A percentile compares a stretch with the other conserved stretches of the same genome.
Evolutionary conservation across 2,888 invertebrate species (phyloP).

Genomic region (Epistrophe eligans): DNA sequence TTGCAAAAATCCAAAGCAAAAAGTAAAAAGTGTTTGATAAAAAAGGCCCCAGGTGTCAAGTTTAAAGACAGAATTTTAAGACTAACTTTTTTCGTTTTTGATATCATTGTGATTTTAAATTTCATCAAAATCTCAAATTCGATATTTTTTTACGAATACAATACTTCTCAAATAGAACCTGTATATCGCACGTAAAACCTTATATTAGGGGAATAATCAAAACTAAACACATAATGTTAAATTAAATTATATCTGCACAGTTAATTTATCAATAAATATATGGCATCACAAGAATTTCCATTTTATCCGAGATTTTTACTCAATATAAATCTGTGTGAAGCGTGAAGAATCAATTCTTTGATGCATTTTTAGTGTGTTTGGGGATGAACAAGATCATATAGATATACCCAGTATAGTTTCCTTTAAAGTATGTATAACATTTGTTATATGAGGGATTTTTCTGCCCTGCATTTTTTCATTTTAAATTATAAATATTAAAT

Average conservation of each 20-base stretch:
- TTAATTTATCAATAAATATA: slow-evolving; percentile 68
- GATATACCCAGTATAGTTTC: too few relatives aligned
- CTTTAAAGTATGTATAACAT: background rate
- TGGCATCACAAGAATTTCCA: background rate
- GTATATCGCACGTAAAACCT: background rate
- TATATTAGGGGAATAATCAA: slow-evolving; percentile 52
- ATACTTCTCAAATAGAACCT: too few relatives aligned
- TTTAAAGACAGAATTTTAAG: too few relatives aligned
- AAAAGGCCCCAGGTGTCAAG: too few relatives aligned
- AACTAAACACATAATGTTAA: slow-evolving; percentile 49
- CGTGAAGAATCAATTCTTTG: slow-evolving; percentile 56
- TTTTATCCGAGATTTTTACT: background rate
- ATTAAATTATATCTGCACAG: slow-evolving; percentile 45
- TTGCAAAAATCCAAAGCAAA: too few relatives aligned
- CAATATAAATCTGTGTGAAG: slow-evolving; percentile 60
- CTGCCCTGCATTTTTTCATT: background rate
- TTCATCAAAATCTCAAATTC: too few relatives aligned
- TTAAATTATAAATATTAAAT: background rate
- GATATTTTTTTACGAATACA: too few relatives aligned
- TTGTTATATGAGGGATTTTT: slow-evolving; percentile 28
- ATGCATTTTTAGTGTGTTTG: slow-evolving; percentile 31
- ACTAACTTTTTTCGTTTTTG: too few relatives aligned
- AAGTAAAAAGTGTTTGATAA: too few relatives aligned
- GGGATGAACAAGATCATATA: slow-evolving; percentile 22
- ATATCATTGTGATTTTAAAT: too few relatives aligned